Evolutionary conservation across 2,888 invertebrate genomes (phyloP), one percentile per base, ranked within the genome.

Genomic region (Bellardia pandia): DNA sequence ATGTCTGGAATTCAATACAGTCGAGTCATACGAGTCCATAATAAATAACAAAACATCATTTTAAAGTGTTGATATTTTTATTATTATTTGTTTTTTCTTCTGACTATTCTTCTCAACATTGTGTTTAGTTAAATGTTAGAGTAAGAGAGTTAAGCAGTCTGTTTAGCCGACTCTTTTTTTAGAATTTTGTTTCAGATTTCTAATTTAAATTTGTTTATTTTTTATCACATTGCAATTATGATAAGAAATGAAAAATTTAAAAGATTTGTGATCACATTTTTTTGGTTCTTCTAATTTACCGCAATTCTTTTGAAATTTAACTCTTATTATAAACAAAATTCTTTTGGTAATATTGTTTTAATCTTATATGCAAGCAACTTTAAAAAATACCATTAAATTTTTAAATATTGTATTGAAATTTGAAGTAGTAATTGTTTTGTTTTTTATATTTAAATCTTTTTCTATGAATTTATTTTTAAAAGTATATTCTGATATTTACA

Each of bases 1-100:
- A 56, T 81, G 86, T 80, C 86, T 86, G 83, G 83, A 86, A 84
- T 84, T 84, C 83, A 84, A 86, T 86, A 86, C 83, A 86, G 80
- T 80, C 83, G 68, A 85, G 58, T 85, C 85, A 66, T 76, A 72
- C 60, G 71, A 86, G 77, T 51, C 66, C 85, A 81, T 30, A 85
- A 80, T 75, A 75, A 75, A 78, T 62, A 71, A 64, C 23, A 77
- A 76, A 85, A 62, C 60, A 68, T 58, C 1, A 60, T 60, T 53
- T 45, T 5, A 75, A 74, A 81, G 48, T 80, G 64, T 80, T 86
- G 66, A 81, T 81, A 48, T 74, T 66, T 71, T 72, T 60, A n/a
- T 82, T 53, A 45, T 56, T 62, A 14, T 23, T 45, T 42, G 9
- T 60, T 60, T 16, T 45, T 72, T 37, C 14, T 64, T 14, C 58